Conservation (phyloP, 2,797 vertebrate species). For the Epinephelus coioides region DNA sequence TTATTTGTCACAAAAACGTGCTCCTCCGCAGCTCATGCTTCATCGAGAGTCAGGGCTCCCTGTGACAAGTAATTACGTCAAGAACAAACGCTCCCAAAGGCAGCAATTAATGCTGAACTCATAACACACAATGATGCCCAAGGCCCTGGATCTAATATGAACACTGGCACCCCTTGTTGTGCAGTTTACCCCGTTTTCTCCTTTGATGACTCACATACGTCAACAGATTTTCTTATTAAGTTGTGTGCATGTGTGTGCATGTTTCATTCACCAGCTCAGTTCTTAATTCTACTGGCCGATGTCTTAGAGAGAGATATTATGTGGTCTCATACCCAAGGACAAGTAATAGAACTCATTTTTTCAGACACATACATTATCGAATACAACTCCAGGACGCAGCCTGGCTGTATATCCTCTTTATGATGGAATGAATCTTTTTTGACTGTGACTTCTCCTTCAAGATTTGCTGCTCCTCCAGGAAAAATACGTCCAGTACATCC, state of each 20-base stretch:
- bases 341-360: conserved; percentile 51
- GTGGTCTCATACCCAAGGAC: conserved; percentile 64
- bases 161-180: conserved; percentile 69
- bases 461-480: conserved; percentile 69
- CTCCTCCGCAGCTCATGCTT: conserved; percentile 58
- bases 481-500: conserved; percentile 57
- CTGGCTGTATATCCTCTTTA: conserved; percentile 62
- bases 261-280: conserved; percentile 32
- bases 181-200: conserved; percentile 78
- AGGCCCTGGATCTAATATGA: conserved; percentile 72
- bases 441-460: conserved; percentile 58
- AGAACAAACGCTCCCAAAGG: conserved; percentile 83
- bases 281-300: conserved; percentile 34
- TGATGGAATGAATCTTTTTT: conserved; percentile 69
- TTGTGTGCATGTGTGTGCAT: conserved; percentile 28
- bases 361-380: conserved; percentile 57
- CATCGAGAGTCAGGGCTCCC: conserved; percentile 66
- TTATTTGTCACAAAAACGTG: conserved; percentile 72
- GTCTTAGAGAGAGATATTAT: conserved; percentile 47
- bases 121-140: conserved; percentile 78
- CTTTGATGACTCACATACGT: conserved; percentile 69
- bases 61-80: conserved; percentile 82
- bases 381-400: conserved; percentile 49
- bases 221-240: conserved; percentile 70
- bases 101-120: conserved; percentile 86